Conservation (phyloP, 2,797 vertebrate genomes). For the Acipenser ruthenus region DNA sequence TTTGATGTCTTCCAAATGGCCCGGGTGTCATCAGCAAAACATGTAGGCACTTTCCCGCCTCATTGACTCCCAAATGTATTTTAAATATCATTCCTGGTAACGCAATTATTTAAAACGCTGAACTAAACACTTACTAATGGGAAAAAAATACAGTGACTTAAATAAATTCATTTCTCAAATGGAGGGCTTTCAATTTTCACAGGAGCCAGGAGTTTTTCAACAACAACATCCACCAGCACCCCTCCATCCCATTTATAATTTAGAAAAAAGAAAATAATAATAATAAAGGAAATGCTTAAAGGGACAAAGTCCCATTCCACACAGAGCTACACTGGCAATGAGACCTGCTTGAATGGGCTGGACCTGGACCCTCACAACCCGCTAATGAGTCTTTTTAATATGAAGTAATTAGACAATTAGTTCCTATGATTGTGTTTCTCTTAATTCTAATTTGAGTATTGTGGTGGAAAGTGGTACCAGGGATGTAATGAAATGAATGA, state of each 20-base stretch:
- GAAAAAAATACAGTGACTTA: conserved; percentile 78
- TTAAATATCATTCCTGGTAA: conserved; percentile 99
- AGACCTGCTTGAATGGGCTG: conserved; percentile 29
- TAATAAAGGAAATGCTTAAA: conserved; percentile 30
- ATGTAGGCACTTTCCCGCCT: conserved; percentile 97
- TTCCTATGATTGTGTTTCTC: conserved; percentile 72
- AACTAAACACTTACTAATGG: conserved; percentile 97
- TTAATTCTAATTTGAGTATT: conserved; percentile 69
- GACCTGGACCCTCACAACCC: conserved; percentile 42
- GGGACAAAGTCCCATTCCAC: conserved; percentile 36
- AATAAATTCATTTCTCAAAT: conserved; percentile 83
- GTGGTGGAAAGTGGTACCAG: conserved; percentile 47
- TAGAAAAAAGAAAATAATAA: background rate
- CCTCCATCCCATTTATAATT: conserved; percentile 39
- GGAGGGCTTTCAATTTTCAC: conserved; percentile 68
- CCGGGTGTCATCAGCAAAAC: conserved; percentile 85
- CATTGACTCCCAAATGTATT: conserved; percentile 99
- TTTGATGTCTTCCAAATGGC: conserved; percentile 75
- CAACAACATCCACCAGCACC: conserved; percentile 49
- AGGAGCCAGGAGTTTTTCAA: conserved; percentile 52
- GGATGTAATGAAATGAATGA: conserved; percentile 49
- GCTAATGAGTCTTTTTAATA: conserved; percentile 55
- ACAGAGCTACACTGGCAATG: conserved; percentile 26
- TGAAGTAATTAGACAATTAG: conserved; percentile 74
- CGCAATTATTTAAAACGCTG: conserved; percentile 99